A percentile compares a stretch with the other conserved stretches of the same genome.
Conservation (phyloP, 2,888 invertebrate species). For the Cerastis rubricosa region DNA sequence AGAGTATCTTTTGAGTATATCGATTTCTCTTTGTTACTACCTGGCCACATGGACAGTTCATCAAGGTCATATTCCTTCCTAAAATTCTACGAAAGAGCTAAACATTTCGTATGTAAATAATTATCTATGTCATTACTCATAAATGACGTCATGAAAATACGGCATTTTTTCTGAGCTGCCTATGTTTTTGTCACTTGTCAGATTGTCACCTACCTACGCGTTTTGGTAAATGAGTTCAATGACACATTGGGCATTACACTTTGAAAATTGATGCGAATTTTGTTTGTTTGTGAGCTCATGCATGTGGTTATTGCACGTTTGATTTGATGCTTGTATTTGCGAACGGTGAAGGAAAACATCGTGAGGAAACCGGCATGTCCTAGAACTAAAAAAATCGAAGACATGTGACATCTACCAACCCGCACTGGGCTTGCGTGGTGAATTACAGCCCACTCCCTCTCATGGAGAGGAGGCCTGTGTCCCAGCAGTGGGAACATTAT, state of each 20-base stretch:
- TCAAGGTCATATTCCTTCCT: background rate
- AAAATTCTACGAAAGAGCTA: background rate
- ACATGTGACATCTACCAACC: too few species aligned
- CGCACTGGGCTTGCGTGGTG: too few species aligned
- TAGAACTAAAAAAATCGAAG: too few species aligned
- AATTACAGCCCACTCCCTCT: too few species aligned
- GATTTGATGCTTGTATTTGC: slow-evolving; percentile 3
- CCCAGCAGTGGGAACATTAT: too few species aligned
- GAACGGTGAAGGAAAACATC: too few species aligned
- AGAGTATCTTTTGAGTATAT: background rate
- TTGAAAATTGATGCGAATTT: slow-evolving; percentile 31
- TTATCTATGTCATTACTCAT: slow-evolving; percentile 42
- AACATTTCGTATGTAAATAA: slow-evolving; percentile 13
- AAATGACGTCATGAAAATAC: slow-evolving; percentile 36
- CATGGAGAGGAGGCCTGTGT: too few species aligned
- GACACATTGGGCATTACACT: slow-evolving; percentile 55
- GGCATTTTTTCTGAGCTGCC: slow-evolving; percentile 22
- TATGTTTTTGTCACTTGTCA: slow-evolving; percentile 37
- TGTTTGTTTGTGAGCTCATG: slow-evolving; percentile 28
- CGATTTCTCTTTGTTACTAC: background rate
- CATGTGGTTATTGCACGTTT: background rate
- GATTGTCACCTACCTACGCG: slow-evolving; percentile 56
- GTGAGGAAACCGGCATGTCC: too few species aligned
- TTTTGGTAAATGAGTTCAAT: slow-evolving; percentile 47
- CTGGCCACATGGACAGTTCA: background rate